phyloP scores from a whole-genome alignment of 1,140 invertebrate species.

The Megalonaias nervosa region DNA sequence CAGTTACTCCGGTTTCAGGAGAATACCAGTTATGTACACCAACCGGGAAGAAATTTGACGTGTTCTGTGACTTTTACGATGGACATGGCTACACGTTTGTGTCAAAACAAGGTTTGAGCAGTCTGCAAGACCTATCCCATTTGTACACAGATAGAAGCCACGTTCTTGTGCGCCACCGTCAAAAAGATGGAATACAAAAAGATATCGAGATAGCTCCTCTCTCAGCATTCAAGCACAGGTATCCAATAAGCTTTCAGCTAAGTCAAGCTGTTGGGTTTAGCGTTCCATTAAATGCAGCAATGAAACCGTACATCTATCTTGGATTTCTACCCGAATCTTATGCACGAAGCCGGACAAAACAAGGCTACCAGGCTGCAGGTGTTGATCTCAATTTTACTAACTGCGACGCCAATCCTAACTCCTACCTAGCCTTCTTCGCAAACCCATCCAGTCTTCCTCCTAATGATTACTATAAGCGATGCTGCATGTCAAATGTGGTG shows the following conservation, averaged over 20 bases:
- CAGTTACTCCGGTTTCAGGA: too few relatives aligned
- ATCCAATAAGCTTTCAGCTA: slow-evolving; percentile 5
- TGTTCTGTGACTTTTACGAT: slow-evolving; percentile 14
- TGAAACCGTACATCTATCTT: slow-evolving; percentile 8
- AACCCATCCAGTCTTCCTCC: neutral
- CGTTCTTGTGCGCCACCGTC: neutral
- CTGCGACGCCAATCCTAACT: slow-evolving; percentile 12
- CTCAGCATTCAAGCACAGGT: neutral
- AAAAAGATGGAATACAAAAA: slow-evolving; percentile 7
- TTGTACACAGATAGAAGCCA: slow-evolving; percentile 8
- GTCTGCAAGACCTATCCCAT: neutral
- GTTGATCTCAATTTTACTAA: slow-evolving; percentile 10
- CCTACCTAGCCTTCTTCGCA: slow-evolving; percentile 19
- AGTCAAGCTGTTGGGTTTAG: slow-evolving; percentile 8
- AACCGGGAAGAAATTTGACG: slow-evolving; percentile 11
- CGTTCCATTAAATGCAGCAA: slow-evolving; percentile 1
- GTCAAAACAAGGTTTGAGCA: neutral
- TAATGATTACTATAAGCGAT: neutral
- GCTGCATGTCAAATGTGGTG: neutral
- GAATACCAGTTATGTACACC: slow-evolving; percentile 10
- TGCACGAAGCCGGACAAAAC: neutral
- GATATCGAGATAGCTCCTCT: slow-evolving; percentile 3
- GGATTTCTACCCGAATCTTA: slow-evolving; percentile 4
- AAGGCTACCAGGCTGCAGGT: slow-evolving; percentile 4
- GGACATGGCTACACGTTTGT: slow-evolving; percentile 23